Conservation (phyloP, 2,113 vertebrate genomes). For the Perca flavescens region DNA sequence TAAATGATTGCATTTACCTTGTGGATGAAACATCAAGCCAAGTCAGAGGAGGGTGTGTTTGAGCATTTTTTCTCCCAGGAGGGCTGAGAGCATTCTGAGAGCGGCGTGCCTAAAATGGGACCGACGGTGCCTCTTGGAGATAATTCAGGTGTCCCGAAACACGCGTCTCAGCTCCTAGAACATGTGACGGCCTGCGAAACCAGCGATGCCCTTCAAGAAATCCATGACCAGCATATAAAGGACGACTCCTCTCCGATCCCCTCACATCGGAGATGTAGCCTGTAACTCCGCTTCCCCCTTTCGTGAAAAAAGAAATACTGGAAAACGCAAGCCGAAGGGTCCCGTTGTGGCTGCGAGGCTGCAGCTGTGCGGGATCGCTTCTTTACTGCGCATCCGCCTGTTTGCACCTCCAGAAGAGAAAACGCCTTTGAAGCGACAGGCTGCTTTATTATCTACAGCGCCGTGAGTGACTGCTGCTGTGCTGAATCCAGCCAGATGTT, state of each 20-base stretch:
- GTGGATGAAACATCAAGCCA: constrained; percentile 72
- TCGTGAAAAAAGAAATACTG: not conserved
- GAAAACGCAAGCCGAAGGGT: constrained; percentile 54
- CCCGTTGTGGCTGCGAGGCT: constrained; percentile 67
- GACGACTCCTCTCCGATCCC: constrained; percentile 40
- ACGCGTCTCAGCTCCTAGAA: constrained; percentile 61
- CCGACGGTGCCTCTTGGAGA: constrained; percentile 46
- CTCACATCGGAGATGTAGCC: constrained; percentile 19
- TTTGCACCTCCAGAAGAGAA: constrained; percentile 77
- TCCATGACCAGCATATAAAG: constrained; percentile 69
- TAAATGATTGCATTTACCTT: constrained; percentile 77
- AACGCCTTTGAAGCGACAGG: constrained; percentile 79
- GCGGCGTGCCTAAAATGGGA: constrained; percentile 50
- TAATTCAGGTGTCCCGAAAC: constrained; percentile 77
- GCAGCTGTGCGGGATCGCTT: constrained; percentile 76
- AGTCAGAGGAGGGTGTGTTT: constrained; percentile 58
- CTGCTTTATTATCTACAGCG: constrained; percentile 58
- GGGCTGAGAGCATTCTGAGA: constrained; percentile 58
- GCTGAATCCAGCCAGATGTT: constrained; percentile 80
- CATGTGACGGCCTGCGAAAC: constrained; percentile 73
- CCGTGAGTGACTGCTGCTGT: constrained; percentile 54
- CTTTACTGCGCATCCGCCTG: constrained; percentile 76
- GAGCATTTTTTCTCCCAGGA: constrained; percentile 52
- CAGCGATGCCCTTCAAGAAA: constrained; percentile 80
- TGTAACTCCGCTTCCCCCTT: constrained; percentile 5